phyloP scores from a whole-genome alignment of 92 coral and sea anemone species.

The Isaurus tuberculatus region DNA sequence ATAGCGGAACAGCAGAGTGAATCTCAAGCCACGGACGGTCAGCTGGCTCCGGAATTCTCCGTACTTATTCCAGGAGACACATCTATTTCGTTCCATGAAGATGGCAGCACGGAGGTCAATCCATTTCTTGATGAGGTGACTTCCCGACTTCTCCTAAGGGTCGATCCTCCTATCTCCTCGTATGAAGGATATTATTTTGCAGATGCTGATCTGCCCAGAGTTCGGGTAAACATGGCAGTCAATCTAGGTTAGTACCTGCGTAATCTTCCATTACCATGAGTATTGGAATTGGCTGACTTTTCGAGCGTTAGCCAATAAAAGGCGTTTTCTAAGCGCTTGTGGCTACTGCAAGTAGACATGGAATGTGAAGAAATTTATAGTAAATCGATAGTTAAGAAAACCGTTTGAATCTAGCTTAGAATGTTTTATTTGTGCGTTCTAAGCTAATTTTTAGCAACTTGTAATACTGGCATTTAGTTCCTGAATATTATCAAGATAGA shows the following conservation, averaged over 20 bases:
- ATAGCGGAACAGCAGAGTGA: slow-evolving; percentile 47
- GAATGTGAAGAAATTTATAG: no score
- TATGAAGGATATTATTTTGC: slow-evolving; percentile 67
- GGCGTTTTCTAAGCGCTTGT: no score
- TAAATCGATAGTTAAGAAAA: no score
- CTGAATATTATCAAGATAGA: no score
- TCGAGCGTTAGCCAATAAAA: no score
- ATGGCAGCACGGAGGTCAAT: slow-evolving; percentile 68
- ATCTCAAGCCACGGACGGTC: neutral
- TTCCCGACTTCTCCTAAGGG: slow-evolving; percentile 41
- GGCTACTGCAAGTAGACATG: no score
- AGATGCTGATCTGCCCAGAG: slow-evolving; percentile 67
- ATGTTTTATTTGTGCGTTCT: no score
- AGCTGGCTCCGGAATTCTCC: slow-evolving; percentile 32
- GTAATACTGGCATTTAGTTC: no score
- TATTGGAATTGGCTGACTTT: no score
- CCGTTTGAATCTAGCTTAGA: no score
- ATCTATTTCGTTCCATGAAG: slow-evolving; percentile 55
- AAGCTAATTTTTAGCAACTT: no score
- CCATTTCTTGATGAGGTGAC: slow-evolving; percentile 88
- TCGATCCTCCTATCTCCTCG: slow-evolving; percentile 64
- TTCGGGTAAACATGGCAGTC: slow-evolving; percentile 70
- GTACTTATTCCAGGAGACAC: slow-evolving; percentile 29
- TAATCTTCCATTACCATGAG: no score
- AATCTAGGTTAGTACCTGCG: slow-evolving; percentile 71